phyloP scores from a whole-genome alignment of 2,113 vertebrate species.

The Motacilla alba region DNA sequence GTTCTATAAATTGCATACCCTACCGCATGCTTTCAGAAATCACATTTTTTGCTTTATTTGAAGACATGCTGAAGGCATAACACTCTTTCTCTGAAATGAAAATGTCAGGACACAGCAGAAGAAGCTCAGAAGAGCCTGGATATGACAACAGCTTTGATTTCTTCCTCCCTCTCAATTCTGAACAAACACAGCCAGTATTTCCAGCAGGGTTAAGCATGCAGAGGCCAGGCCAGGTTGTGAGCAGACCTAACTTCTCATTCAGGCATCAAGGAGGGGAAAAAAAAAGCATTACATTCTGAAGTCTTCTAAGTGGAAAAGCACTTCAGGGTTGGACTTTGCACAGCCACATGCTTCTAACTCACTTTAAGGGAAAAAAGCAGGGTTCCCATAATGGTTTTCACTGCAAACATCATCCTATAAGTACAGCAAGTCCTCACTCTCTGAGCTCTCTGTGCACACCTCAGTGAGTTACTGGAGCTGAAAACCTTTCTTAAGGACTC shows the following conservation, averaged over 20 bases:
- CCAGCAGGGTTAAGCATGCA: neutral
- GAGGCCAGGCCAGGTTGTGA: neutral
- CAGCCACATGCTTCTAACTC: neutral
- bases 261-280: neutral
- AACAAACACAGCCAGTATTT: neutral
- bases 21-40: neutral
- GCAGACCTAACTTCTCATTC: neutral
- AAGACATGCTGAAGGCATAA: neutral
- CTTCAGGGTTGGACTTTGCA: neutral
- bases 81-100: neutral
- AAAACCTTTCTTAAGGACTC: constrained; percentile 1
- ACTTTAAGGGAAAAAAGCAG: neutral
- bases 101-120: neutral
- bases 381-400: neutral
- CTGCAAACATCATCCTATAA: neutral
- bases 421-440: neutral
- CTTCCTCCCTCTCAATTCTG: neutral
- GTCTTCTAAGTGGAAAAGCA: neutral
- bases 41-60: neutral
- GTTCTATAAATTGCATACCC: neutral
- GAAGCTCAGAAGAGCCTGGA: neutral
- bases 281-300: neutral
- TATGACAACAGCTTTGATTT: neutral
- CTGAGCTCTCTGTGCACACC: neutral
- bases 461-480: neutral